Evolutionary conservation across 2,113 vertebrate genomes (phyloP).

Genomic region (Pomatostomus ruficeps): DNA sequence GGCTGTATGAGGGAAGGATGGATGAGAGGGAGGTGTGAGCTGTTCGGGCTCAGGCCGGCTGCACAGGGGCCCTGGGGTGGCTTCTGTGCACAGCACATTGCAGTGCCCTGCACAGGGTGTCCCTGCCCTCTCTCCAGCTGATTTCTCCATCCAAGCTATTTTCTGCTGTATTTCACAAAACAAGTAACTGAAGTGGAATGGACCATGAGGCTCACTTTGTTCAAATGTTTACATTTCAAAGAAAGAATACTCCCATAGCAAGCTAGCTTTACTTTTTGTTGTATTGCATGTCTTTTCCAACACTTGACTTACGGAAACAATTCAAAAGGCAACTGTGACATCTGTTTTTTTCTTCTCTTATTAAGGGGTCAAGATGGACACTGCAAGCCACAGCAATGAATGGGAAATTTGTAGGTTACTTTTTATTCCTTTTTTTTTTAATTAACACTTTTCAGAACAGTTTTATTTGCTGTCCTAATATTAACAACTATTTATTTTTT

Average conservation of each 20-base stretch:
- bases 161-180: not conserved
- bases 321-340: not conserved
- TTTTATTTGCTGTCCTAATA: not conserved
- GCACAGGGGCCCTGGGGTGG: rapidly evolving
- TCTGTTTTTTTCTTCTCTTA: not conserved
- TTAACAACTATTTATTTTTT: not conserved
- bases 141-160: not conserved
- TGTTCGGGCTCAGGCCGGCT: rapidly evolving
- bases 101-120: not conserved
- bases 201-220: not conserved
- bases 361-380: conserved; percentile 94
- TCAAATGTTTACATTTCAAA: not conserved
- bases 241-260: not conserved
- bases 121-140: not conserved
- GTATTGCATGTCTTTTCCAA: not conserved
- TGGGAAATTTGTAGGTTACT: conserved; percentile 85
- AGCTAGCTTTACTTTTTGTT: not conserved
- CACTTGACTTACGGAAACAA: not conserved
- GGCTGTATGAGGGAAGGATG: not conserved
- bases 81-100: rapidly evolving
- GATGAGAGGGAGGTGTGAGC: rapidly evolving
- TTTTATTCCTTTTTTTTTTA: not conserved
- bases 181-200: not conserved
- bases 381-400: conserved; percentile 89
- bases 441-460: not conserved